Conservation (phyloP, 2,888 invertebrate genomes). For the Nipponacmea schrenckii region DNA sequence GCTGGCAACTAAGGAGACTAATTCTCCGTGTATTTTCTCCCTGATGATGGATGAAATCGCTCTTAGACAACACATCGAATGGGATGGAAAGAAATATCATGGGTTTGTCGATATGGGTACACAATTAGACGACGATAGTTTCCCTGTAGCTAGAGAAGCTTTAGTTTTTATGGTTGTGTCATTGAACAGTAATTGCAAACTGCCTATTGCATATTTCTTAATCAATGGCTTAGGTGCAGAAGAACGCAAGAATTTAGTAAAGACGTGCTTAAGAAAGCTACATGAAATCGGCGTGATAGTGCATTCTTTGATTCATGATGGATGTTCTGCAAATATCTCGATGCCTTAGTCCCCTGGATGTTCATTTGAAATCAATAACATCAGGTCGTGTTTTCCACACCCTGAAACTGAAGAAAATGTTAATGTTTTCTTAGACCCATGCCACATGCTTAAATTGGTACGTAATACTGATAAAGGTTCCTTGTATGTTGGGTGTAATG, state of each 20-base stretch:
- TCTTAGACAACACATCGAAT: conserved; percentile 9
- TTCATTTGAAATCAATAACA: not conserved
- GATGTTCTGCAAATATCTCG: conserved; percentile 3
- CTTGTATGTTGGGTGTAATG: too few species aligned
- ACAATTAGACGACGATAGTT: not conserved
- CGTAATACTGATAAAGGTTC: too few species aligned
- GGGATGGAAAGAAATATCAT: conserved; percentile 8
- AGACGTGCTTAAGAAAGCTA: not conserved
- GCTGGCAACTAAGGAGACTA: not conserved
- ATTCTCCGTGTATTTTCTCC: not conserved
- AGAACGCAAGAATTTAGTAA: not conserved
- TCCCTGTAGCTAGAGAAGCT: conserved; percentile 6
- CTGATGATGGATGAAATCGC: conserved; percentile 19
- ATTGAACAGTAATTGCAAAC: conserved; percentile 2
- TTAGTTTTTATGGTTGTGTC: not conserved
- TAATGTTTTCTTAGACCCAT: not conserved
- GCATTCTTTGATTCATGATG: conserved; percentile 1
- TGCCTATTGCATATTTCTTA: not conserved
- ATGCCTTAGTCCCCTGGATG: not conserved
- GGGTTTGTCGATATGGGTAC: conserved; percentile 15
- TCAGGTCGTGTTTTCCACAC: not conserved
- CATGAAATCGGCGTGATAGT: not conserved
- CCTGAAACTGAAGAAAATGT: not conserved
- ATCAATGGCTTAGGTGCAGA: not conserved
- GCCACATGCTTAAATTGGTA: not conserved